phyloP scores from a whole-genome alignment of 2,888 invertebrate species.

The Drosophila formosana region DNA sequence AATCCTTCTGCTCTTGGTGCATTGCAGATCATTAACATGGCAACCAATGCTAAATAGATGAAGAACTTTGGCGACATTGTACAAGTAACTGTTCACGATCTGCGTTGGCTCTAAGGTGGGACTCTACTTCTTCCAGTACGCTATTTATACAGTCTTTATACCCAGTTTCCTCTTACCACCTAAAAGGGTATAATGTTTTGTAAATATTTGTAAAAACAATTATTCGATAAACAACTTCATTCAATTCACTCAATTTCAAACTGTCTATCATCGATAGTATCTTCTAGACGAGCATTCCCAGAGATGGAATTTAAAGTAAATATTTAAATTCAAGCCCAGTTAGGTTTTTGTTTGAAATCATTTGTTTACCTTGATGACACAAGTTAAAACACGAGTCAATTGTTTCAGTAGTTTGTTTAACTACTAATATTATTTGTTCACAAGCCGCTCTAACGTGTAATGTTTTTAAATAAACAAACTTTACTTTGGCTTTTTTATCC shows the following conservation, averaged over 20 bases:
- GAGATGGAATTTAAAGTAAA: neutral
- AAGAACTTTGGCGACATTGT: constrained; percentile 41
- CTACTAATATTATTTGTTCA: neutral
- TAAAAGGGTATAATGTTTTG: neutral
- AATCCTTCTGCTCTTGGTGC: constrained; percentile 31
- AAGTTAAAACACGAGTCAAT: neutral
- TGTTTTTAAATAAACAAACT: too few species aligned
- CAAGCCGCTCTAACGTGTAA: too few species aligned
- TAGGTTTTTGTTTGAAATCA: neutral
- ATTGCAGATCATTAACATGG: constrained; percentile 20
- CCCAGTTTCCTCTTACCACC: neutral
- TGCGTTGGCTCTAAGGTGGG: constrained; percentile 1
- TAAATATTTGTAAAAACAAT: neutral
- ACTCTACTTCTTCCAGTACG: neutral
- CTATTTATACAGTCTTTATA: constrained; percentile 31
- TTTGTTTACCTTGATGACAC: constrained; percentile 1
- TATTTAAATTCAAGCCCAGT: neutral
- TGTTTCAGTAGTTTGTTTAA: neutral
- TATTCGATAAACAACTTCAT: too few species aligned
- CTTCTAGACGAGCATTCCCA: neutral
- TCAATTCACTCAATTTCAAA: too few species aligned
- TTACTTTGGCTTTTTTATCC: too few species aligned
- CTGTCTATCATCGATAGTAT: too few species aligned
- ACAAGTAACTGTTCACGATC: neutral
- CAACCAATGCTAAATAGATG: constrained; percentile 24